These are phyloP conservation scores for Diploscapter pachys DNA, from an alignment of 1,140 invertebrate genomes.

Conservation along the genomic window DNA sequence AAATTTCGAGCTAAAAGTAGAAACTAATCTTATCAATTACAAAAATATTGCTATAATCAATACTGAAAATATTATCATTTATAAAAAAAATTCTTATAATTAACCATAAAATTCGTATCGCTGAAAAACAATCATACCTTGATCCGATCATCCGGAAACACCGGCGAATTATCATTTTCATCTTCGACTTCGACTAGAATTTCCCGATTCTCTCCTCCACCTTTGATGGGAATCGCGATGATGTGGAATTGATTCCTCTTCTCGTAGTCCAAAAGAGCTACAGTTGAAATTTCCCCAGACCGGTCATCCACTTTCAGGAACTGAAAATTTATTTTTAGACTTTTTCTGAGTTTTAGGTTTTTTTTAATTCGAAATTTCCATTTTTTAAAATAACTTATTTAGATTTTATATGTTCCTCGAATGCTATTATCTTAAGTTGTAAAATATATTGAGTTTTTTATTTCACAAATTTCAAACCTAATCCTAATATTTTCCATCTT, in stretches of 20 bases:
- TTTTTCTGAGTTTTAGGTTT: background rate
- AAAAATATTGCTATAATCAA: background rate
- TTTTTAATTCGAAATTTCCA: too few relatives aligned
- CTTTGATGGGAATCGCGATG: slow-evolving; percentile 73
- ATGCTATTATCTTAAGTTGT: background rate
- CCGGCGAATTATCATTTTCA: slow-evolving; percentile 93
- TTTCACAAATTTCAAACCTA: background rate
- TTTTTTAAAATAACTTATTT: slow-evolving; percentile 1
- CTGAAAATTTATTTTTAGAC: slow-evolving; percentile 21
- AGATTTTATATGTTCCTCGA: background rate
- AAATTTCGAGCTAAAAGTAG: slow-evolving; percentile 80
- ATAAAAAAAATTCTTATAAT: slow-evolving; percentile 74
- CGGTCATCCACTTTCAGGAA: slow-evolving; percentile 71
- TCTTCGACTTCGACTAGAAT: slow-evolving; percentile 85
- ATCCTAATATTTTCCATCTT: background rate
- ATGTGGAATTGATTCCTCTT: slow-evolving; percentile 78
- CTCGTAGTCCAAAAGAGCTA: slow-evolving; percentile 81
- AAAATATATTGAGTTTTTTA: background rate
- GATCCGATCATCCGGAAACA: slow-evolving; percentile 70
- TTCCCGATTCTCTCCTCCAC: slow-evolving; percentile 72
- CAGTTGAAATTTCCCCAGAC: slow-evolving; percentile 84
- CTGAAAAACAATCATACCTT: slow-evolving; percentile 44
- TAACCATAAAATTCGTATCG: slow-evolving; percentile 63
- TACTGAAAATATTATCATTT: slow-evolving; percentile 48
- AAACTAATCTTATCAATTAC: background rate